Conservation (phyloP, 30 jellyfish, hydroid and myxozoan genomes). For the Pelagia noctiluca region DNA sequence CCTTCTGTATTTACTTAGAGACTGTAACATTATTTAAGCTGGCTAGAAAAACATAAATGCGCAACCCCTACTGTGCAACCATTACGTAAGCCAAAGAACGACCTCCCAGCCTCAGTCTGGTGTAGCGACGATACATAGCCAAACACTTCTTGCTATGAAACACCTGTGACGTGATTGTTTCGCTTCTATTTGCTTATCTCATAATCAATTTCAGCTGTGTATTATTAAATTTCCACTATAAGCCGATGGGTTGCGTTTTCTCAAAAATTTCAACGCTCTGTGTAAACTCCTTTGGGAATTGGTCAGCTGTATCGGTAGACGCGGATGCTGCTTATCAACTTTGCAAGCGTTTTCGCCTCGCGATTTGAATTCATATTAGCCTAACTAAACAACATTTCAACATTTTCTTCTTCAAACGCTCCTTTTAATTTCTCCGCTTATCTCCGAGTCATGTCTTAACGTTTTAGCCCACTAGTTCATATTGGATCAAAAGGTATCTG, state of each 20-base stretch:
- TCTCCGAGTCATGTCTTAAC: too few species aligned
- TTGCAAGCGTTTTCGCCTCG: constrained; percentile 72
- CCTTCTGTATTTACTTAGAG: too few species aligned
- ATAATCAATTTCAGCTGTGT: constrained; percentile 74
- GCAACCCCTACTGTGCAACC: too few species aligned
- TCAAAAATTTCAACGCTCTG: constrained; percentile 44
- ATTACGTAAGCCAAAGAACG: too few species aligned
- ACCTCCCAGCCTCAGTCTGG: too few species aligned
- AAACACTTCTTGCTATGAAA: background rate
- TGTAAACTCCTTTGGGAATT: constrained; percentile 66
- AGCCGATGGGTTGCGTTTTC: constrained; percentile 35
- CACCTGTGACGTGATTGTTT: background rate
- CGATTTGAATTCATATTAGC: constrained; percentile 57
- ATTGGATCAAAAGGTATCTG: too few species aligned
- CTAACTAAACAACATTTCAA: constrained; percentile 37
- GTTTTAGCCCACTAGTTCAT: too few species aligned
- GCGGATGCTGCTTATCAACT: constrained; percentile 68
- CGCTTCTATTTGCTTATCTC: constrained; percentile 45
- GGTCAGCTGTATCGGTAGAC: constrained; percentile 73
- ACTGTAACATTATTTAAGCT: too few species aligned
- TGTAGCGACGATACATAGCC: too few species aligned
- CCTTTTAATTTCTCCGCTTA: constrained; percentile 43
- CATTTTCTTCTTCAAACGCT: constrained; percentile 42
- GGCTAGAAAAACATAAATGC: too few species aligned
- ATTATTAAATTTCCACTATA: constrained; percentile 41